Evolutionary conservation across 2,888 invertebrate species (phyloP).

Genomic region (Opisthograptis luteolata): DNA sequence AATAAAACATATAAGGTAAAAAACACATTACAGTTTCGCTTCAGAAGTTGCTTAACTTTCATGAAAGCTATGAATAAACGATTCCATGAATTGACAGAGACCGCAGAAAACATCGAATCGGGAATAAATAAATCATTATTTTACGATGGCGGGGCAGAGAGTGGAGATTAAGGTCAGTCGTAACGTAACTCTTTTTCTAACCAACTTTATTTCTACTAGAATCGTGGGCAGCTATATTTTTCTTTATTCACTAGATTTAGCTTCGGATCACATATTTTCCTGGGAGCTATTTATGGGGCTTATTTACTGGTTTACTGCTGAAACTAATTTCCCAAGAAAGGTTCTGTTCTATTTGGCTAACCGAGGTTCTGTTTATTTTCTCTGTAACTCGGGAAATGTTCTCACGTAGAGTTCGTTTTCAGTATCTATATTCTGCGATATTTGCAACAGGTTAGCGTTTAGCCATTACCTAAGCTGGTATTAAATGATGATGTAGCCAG

Average conservation of each 20-base stretch:
- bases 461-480: too few relatives aligned
- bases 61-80: slow-evolving; percentile 6
- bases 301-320: not conserved
- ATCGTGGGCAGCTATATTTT: not conserved
- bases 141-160: not conserved
- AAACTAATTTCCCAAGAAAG: not conserved
- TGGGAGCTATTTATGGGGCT: not conserved
- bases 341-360: too few relatives aligned
- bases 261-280: not conserved
- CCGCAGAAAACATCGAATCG: not conserved
- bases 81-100: not conserved
- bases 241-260: not conserved
- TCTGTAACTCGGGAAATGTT: too few relatives aligned
- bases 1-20: too few relatives aligned
- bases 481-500: too few relatives aligned
- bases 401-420: too few relatives aligned
- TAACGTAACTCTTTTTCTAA: not conserved
- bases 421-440: too few relatives aligned
- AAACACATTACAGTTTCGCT: too few relatives aligned
- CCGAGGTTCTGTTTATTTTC: too few relatives aligned
- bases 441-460: too few relatives aligned
- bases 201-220: slow-evolving; percentile 3
- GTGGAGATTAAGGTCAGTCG: not conserved
- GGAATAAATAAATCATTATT: not conserved
- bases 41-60: not conserved